Conservation (phyloP, 2,888 invertebrate species). For the Chaetogeoica ovagalla region DNA sequence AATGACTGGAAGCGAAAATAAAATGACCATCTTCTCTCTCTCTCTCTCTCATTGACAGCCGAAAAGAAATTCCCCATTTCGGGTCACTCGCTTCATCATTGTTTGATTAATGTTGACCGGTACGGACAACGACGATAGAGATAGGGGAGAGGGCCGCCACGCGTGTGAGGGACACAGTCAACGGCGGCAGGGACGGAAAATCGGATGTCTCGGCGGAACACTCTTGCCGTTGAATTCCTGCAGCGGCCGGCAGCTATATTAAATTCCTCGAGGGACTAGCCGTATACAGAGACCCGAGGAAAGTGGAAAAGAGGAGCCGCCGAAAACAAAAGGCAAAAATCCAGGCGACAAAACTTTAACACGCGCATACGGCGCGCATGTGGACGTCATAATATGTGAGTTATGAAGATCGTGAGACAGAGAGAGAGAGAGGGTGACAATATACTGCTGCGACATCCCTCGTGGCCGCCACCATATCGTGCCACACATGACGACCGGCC, state of each 20-base stretch:
- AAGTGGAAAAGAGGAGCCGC: background rate
- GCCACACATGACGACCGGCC: background rate
- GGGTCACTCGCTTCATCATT: constrained; percentile 26
- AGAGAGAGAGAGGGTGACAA: constrained; percentile 27
- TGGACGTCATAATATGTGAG: constrained; percentile 52
- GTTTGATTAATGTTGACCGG: constrained; percentile 49
- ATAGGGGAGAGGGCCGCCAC: too few relatives aligned
- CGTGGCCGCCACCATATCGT: background rate
- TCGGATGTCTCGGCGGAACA: constrained; percentile 41
- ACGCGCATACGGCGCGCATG: constrained; percentile 32
- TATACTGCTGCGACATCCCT: constrained; percentile 12
- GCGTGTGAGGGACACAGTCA: constrained; percentile 1
- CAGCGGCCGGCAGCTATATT: constrained; percentile 37
- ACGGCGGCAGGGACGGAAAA: background rate
- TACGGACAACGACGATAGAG: background rate
- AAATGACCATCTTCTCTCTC: constrained; percentile 15
- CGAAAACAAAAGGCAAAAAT: constrained; percentile 50
- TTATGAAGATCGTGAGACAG: constrained; percentile 43
- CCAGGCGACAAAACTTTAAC: constrained; percentile 51
- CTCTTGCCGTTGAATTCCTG: constrained; percentile 43
- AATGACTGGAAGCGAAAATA: constrained; percentile 41
- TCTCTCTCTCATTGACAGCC: constrained; percentile 39
- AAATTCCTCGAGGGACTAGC: constrained; percentile 35
- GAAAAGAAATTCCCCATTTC: constrained; percentile 47
- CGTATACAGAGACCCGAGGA: background rate